Conservation (phyloP, 2,888 invertebrate genomes). For the Philonicus albiceps region DNA sequence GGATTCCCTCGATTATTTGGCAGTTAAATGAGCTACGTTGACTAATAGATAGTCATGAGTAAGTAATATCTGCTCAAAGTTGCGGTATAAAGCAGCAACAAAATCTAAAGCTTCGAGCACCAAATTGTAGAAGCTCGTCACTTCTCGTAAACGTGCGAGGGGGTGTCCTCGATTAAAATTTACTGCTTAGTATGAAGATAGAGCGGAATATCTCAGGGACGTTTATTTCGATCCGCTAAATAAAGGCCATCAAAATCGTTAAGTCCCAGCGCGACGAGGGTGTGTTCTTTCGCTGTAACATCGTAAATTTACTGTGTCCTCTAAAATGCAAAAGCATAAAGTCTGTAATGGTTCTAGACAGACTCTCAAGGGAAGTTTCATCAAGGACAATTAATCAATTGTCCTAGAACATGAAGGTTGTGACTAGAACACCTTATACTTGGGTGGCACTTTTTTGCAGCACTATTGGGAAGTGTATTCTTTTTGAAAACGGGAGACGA, state of each 20-base stretch:
- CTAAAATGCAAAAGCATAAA: slow-evolving; percentile 4
- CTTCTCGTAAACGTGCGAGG: neutral
- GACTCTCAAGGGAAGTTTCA: neutral
- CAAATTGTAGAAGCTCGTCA: no score
- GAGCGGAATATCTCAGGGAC: neutral
- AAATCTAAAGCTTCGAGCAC: no score
- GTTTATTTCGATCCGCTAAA: neutral
- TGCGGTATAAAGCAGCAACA: neutral
- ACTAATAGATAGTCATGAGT: neutral
- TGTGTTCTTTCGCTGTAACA: neutral
- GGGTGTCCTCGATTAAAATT: neutral
- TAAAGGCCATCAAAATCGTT: neutral
- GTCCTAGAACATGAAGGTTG: slow-evolving; percentile 28
- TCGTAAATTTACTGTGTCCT: slow-evolving; percentile 17
- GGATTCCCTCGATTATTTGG: neutral
- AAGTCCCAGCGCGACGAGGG: neutral
- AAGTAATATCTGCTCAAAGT: neutral
- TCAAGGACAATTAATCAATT: slow-evolving; percentile 32
- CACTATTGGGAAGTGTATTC: neutral
- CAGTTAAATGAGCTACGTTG: neutral
- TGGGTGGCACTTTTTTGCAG: neutral
- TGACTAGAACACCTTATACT: slow-evolving; percentile 2
- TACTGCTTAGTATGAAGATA: neutral
- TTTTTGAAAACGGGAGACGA: neutral
- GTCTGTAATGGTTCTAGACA: neutral